Evolutionary conservation across 1,140 invertebrate species (phyloP), one percentile per base, ranked within the genome.

Genomic region (Drosophila obscura): DNA sequence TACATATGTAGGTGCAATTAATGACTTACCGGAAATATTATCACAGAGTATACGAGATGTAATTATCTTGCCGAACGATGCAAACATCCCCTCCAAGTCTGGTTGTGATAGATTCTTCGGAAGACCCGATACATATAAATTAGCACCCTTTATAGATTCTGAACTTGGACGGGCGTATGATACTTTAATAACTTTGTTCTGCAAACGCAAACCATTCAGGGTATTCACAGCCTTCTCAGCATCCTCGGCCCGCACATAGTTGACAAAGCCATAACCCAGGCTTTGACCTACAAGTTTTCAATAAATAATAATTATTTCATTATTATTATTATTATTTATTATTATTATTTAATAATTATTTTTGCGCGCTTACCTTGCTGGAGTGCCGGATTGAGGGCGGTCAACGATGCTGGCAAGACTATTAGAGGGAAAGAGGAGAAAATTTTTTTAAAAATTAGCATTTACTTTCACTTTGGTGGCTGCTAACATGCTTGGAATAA

Each of bases 161-260:
- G 96, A 96, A 93, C 96, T 96, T 72, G 96, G 96, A 92, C 96
- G 94, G 87, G 96, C 96, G 92, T 96, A 96, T 80, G 96, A 97
- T 75, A 97, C 96, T 95, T 97, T 97, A 81, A 97, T 97, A 61
- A 96, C 96, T 93, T 97, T 97, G 93, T 97, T 97, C 92, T 97
- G 96, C 73, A 97, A 93, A 81, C 96, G 93, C 69, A 97, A 93
- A 59, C 96, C 96, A 93, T 97, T 97, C 55, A 97, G 93, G 63
- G 96, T 96, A 91, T 95, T 96, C 63, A 97, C 96, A 51, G 97
- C 97, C 92, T 96, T 96, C 74, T 96, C 95, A 45, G 97, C 97
- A 93, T 97, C 96, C 92, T 96, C 96, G 45, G 95, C 93, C 72
- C 95, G 93, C 81, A 96, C 95, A 92, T 97, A 97, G 93, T 97